Evolutionary conservation across 2,113 vertebrate species (phyloP), one percentile per base, ranked within the genome.

Genomic region (Gymnobelideus leadbeateri): DNA sequence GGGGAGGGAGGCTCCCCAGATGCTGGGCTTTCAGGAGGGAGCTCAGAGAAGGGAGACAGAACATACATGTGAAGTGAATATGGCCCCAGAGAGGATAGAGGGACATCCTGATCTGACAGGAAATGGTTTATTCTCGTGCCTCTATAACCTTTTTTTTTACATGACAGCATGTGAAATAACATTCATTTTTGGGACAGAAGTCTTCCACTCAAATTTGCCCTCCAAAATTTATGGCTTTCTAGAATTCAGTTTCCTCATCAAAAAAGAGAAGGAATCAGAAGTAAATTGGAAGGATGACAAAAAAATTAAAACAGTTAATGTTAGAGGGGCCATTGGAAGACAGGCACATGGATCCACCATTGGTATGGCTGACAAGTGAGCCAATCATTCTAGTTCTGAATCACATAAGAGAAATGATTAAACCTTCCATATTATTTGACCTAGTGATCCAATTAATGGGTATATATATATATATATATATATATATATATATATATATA

Each of bases 1-100:
- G 93, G 49, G 26, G 5, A 2, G 26, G 28, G 51, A 9, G 37
- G 61, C 0, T 0, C 0, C 12, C 7, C 0, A n/a, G 51, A 47
- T 14, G n/a, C 19, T 11, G 26, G 25, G 12, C 14, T 84, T 43
- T 43, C 19, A 89, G 47, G 1, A 25, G 14, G 49, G 28, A 26
- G 28, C 46, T 51, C 68, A 51, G 25, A 3, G 47, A 90, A 51
- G 47, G 49, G 47, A 47, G 10, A 19, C 6, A 31, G 89, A 43
- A 49, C 10, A 28, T 90, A 47, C 31, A 31, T 14, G 23, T 26
- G 3, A 90, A 90, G 47, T 12, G 25, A 51, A 31, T 90, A 9
- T 28, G n/a, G 47, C 4, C 89, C 25, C 10, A 43, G 3, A 14
- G 24, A 90, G 47, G 25, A 49, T 47, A 26, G 12, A 9, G 47